Evolutionary conservation across 2,113 vertebrate species (phyloP), one percentile per base, ranked within the genome.

Genomic region (Centropus unirufus): DNA sequence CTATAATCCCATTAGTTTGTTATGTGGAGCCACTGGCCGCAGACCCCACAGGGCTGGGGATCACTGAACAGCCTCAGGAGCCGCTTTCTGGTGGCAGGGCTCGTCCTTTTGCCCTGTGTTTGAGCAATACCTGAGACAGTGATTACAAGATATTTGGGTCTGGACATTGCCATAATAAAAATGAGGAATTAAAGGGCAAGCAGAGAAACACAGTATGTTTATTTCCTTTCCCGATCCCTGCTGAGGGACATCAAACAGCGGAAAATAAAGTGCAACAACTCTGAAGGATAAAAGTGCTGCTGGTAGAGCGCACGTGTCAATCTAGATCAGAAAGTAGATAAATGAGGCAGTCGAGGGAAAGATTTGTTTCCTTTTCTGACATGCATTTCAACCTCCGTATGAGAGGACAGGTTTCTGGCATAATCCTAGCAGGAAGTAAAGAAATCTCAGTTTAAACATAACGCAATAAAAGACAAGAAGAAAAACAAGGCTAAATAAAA

Each of bases 341-440:
- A 51, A 83, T 81, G 64, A 83, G 72, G 79, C 47, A 88, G 80
- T 61, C 51, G 42, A 75, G 27, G 73, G 72, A 64, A 86, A 81
- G 49, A 89, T 40, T 83, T 79, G 32, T 82, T 92, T 90, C 55
- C 29, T 78, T 90, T 81, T 75, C n/a, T 22, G 87, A 54, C 61
- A 36, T 5, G 6, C 9, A 13, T 88, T 90, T 90, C 61, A 80
- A 72, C 34, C 54, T 63, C 52, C 49, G 54, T 64, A 39, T 42
- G 49, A 75, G 78, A 83, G 44, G 83, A 63, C 44, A 64, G 51
- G 23, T 74, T 70, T 83, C 90, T 90, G 66, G 79, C 88, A 81
- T 79, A 76, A 90, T 79, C 61, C 68, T 46, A 87, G 64, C 93
- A 96, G 96, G 95, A 97, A 97, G 87, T 92, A 92, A 94, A 95